A percentile compares a stretch with the other conserved stretches of the same genome.
These are phyloP conservation scores for Adelges cooleyi DNA, from an alignment of 1,140 invertebrate genomes.

Conservation along the genomic window DNA sequence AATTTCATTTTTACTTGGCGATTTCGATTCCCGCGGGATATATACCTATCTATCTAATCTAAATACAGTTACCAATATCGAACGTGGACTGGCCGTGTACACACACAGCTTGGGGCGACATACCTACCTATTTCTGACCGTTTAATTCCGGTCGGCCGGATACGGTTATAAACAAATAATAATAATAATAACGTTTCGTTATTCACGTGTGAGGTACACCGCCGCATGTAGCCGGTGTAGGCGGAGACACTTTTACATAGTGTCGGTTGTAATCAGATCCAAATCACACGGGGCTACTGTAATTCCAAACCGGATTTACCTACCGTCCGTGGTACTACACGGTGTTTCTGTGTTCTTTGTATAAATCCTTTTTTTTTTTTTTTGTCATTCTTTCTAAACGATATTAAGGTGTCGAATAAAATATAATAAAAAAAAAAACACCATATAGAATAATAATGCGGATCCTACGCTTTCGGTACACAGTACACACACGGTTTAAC, in stretches of 20 bases:
- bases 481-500: background rate
- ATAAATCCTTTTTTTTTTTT: background rate
- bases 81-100: too few relatives aligned
- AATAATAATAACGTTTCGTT: background rate
- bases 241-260: slow-evolving; percentile 14
- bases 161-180: background rate
- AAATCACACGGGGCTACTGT: slow-evolving; percentile 11
- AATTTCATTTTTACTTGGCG: too few relatives aligned
- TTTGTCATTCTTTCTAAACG: background rate
- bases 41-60: too few relatives aligned
- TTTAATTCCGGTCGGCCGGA: too few relatives aligned
- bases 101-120: too few relatives aligned
- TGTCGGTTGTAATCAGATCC: slow-evolving; percentile 20
- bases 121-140: too few relatives aligned
- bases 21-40: too few relatives aligned
- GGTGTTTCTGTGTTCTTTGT: background rate
- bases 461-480: background rate
- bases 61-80: too few relatives aligned
- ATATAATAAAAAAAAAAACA: background rate
- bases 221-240: background rate
- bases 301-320: slow-evolving; percentile 22
- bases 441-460: background rate
- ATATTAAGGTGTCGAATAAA: slow-evolving; percentile 18
- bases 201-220: background rate
- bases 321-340: too few relatives aligned